Evolutionary conservation across 2,113 vertebrate species (phyloP), one percentile per base, ranked within the genome.

Genomic region (Pogonocichla stellata): DNA sequence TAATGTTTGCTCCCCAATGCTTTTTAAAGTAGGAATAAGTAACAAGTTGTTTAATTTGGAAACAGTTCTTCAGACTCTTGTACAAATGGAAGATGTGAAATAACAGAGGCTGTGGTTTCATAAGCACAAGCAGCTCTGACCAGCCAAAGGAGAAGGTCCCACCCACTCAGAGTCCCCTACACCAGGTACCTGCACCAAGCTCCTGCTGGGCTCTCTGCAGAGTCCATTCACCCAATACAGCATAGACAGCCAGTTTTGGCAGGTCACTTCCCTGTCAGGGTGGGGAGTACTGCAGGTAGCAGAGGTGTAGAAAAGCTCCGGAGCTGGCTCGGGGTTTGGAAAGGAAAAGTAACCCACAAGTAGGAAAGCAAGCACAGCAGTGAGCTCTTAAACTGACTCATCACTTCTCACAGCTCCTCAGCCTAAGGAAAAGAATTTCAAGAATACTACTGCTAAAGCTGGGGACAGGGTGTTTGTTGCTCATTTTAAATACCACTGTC

Each of bases 241-340:
- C 26, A 20, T 2, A 23, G 60, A 31, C 12, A 38, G 34, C 18
- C 67, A 4, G 5, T 20, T n/a, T 5, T 9, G 77, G 58, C 38
- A 48, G 64, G 34, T 8, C 29, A 6, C 18, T 23, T 14, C 80
- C 60, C 58, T 15, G 8, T 2, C 60, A 28, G n/a, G 6, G 9
- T 10, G 23, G 13, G 14, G 11, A 69, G n/a, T 1, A 14, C 8
- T 13, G 51, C 74, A 77, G 61, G 23, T 7, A 71, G 29, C 40
- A 53, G 62, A 77, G 36, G 36, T 1, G 19, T 0, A 14, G 36
- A 14, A 1, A 16, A 88, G 53, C 57, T 82, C 74, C 0, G 0
- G 58, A 65, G 80, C 54, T 77, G 75, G 50, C 62, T 70, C 5
- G 1, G 47, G 1, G 8, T 14, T 50, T 51, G 73, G 87, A 47